phyloP scores from a whole-genome alignment of 1,140 invertebrate genomes.

The Cydia amplana region DNA sequence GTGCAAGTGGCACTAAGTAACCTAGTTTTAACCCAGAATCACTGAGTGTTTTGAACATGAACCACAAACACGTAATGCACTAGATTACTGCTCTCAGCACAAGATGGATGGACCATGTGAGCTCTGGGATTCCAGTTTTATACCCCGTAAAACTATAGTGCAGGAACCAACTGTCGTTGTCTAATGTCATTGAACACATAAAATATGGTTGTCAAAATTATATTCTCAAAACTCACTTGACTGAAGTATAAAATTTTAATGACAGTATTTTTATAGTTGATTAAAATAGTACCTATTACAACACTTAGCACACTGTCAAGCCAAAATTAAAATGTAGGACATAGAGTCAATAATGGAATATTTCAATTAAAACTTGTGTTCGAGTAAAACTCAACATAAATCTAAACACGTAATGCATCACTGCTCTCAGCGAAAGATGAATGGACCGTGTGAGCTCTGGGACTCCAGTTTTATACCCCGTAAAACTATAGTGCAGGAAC shows the following conservation, averaged over 20 bases:
- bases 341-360: too few species aligned
- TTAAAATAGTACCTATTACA: too few species aligned
- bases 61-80: neutral
- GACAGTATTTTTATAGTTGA: too few species aligned
- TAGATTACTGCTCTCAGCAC: neutral
- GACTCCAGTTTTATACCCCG: neutral
- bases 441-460: neutral
- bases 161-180: too few species aligned
- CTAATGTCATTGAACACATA: too few species aligned
- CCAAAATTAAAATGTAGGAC: too few species aligned
- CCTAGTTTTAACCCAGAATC: neutral
- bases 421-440: neutral
- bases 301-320: too few species aligned
- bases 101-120: neutral
- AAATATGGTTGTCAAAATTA: too few species aligned
- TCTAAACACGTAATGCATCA: neutral
- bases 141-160: slow-evolving; percentile 7
- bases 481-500: neutral
- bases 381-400: neutral
- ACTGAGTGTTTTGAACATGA: neutral
- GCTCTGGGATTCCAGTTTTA: neutral
- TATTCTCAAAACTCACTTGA: too few species aligned
- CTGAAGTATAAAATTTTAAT: too few species aligned
- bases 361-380: too few species aligned
- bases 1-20: too few species aligned